These are phyloP conservation scores for Acrocyrtus sp. DNA, from an alignment of 2,888 invertebrate genomes.

Conservation along the genomic window DNA sequence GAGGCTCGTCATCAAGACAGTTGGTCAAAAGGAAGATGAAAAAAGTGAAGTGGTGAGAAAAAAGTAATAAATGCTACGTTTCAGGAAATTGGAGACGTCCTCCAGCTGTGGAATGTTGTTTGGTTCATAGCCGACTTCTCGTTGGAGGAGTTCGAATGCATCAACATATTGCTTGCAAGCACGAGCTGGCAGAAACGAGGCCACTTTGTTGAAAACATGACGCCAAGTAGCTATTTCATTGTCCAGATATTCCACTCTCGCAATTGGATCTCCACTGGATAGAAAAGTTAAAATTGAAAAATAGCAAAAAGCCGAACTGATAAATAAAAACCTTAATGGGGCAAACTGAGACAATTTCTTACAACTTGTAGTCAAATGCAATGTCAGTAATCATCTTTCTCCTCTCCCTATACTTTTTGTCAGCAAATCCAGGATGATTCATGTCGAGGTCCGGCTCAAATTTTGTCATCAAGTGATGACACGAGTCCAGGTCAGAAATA, in stretches of 20 bases:
- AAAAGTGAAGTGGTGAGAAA: background rate
- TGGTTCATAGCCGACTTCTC: slow-evolving; percentile 87
- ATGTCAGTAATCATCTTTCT: slow-evolving; percentile 97
- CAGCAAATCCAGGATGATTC: slow-evolving; percentile 98
- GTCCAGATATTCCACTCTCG: slow-evolving; percentile 86
- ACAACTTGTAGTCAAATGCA: slow-evolving; percentile 94
- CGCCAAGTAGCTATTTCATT: slow-evolving; percentile 94
- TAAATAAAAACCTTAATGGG: no score
- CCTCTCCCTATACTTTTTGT: slow-evolving; percentile 90
- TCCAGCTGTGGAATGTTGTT: slow-evolving; percentile 94
- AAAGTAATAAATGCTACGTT: slow-evolving; percentile 69
- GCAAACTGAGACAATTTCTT: no score
- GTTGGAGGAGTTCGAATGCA: slow-evolving; percentile 86
- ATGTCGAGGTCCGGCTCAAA: slow-evolving; percentile 98
- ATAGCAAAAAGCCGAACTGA: no score
- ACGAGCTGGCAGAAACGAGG: slow-evolving; percentile 89
- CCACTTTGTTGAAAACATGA: slow-evolving; percentile 90
- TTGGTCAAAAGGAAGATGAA: slow-evolving; percentile 12
- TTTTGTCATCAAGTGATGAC: slow-evolving; percentile 98
- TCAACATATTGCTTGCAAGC: slow-evolving; percentile 89
- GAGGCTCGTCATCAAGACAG: slow-evolving; percentile 9
- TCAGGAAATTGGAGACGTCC: slow-evolving; percentile 93
- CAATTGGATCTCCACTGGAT: slow-evolving; percentile 86
- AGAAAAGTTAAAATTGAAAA: no score
- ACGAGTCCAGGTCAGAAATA: slow-evolving; percentile 93